Percentiles rank a stretch among this genome's conserved stretches.
phyloP scores from a whole-genome alignment of 2,797 vertebrate genomes.

The Poeciliopsis gracilis region DNA sequence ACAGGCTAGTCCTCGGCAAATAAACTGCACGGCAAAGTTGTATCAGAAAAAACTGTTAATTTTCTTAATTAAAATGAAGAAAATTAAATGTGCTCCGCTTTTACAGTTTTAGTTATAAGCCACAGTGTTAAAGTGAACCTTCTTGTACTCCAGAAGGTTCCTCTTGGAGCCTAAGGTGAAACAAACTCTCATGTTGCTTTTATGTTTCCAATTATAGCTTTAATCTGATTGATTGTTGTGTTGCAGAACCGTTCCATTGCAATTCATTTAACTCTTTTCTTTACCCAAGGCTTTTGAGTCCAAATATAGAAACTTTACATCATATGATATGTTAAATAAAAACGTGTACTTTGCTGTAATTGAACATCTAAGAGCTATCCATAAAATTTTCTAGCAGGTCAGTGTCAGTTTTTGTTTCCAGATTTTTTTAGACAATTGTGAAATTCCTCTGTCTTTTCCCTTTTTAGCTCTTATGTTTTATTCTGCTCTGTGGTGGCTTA shows the following conservation, averaged over 20 bases:
- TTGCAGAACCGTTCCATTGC: conserved; percentile 33
- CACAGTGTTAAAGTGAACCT: conserved; percentile 43
- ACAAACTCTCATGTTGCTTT: conserved; percentile 43
- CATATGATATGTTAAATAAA: not conserved
- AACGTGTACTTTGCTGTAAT: not conserved
- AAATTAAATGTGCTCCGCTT: conserved; percentile 21
- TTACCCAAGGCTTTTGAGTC: not conserved
- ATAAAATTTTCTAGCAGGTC: not conserved
- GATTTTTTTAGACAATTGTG: not conserved
- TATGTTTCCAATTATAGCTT: conserved; percentile 52
- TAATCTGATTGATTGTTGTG: conserved; percentile 58
- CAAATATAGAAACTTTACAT: not conserved
- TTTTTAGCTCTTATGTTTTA: not conserved
- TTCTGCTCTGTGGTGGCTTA: not conserved
- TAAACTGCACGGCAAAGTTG: conserved; percentile 31
- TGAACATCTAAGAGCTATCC: not conserved
- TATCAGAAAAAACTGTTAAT: conserved; percentile 7
- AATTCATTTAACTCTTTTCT: conserved; percentile 33
- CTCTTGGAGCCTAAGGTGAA: conserved; percentile 43
- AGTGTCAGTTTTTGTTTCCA: not conserved
- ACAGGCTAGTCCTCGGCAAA: conserved; percentile 13
- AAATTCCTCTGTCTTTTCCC: not conserved
- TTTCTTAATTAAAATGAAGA: not conserved
- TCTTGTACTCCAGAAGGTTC: conserved; percentile 42
- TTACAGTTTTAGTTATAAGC: conserved; percentile 34